Evolutionary conservation across 2,797 vertebrate species (phyloP).

Genomic region (Typhlichthys eigenmanni): DNA sequence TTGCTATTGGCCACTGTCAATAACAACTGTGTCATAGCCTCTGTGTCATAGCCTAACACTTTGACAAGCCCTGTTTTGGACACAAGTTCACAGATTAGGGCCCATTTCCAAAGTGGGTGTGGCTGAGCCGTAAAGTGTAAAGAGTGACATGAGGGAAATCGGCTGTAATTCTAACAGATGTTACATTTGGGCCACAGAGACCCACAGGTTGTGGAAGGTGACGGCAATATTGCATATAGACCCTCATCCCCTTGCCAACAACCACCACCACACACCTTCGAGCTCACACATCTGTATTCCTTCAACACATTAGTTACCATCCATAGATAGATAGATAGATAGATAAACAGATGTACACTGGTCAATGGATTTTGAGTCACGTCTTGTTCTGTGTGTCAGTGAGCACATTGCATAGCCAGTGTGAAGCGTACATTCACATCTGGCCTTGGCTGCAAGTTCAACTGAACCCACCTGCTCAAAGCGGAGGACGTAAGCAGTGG

Average conservation of each 20-base stretch:
- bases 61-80: conserved; percentile 3
- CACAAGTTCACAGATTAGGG: not conserved
- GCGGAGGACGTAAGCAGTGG: no score
- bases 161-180: conserved; percentile 18
- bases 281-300: not conserved
- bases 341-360: not conserved
- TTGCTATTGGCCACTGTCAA: no score
- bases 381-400: conserved; percentile 38
- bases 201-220: conserved; percentile 18
- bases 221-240: not conserved
- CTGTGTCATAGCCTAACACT: not conserved
- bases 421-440: conserved; percentile 26
- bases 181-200: conserved; percentile 5
- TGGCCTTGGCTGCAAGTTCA: conserved; percentile 6
- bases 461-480: no score
- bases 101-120: not conserved
- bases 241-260: no score
- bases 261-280: not conserved
- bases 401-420: conserved; percentile 30
- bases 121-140: not conserved
- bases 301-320: not conserved
- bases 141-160: not conserved
- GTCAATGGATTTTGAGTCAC: conserved; percentile 21
- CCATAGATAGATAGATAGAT: not conserved
- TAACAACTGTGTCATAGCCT: no score